Percentiles rank a stretch among this genome's conserved stretches.
These are phyloP conservation scores for Lerista edwardsae DNA, from an alignment of 2,797 vertebrate genomes.

Conservation along the genomic window DNA sequence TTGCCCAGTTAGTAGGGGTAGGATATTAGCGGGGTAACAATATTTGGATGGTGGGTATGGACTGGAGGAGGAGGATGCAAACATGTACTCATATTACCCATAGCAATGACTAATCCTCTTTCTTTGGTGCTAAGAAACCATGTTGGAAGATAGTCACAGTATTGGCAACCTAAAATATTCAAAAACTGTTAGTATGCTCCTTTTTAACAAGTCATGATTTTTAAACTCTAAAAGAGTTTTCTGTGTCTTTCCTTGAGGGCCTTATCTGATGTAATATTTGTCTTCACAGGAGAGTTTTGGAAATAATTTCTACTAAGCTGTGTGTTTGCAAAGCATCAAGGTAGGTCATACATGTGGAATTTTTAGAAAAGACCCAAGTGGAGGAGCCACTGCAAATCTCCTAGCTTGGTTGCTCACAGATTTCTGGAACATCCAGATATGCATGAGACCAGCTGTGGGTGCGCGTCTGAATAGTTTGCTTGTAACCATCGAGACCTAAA, in stretches of 20 bases:
- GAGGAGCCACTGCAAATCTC: background rate
- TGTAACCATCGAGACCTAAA: background rate
- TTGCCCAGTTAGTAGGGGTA: no score
- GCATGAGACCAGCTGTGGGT: no score
- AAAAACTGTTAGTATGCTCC: background rate
- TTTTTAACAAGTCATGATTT: background rate
- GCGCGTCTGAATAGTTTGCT: background rate
- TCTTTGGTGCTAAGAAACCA: background rate
- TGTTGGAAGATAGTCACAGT: background rate
- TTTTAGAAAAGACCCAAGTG: background rate
- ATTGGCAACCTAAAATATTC: conserved; percentile 2
- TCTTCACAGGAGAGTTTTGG: background rate
- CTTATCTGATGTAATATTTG: background rate
- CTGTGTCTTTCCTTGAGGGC: background rate
- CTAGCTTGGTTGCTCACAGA: background rate
- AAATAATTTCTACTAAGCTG: background rate
- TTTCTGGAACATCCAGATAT: background rate
- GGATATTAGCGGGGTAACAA: no score
- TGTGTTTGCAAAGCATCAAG: background rate
- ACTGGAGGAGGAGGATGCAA: background rate
- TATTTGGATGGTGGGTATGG: background rate
- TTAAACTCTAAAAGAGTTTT: background rate
- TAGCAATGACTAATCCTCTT: background rate
- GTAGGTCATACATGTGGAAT: background rate
- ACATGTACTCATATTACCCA: background rate